Percentiles rank a stretch among this genome's conserved stretches.
These are phyloP conservation scores for Platyrinchus mystaceus DNA, from an alignment of 2,797 vertebrate species.

Conservation along the genomic window DNA sequence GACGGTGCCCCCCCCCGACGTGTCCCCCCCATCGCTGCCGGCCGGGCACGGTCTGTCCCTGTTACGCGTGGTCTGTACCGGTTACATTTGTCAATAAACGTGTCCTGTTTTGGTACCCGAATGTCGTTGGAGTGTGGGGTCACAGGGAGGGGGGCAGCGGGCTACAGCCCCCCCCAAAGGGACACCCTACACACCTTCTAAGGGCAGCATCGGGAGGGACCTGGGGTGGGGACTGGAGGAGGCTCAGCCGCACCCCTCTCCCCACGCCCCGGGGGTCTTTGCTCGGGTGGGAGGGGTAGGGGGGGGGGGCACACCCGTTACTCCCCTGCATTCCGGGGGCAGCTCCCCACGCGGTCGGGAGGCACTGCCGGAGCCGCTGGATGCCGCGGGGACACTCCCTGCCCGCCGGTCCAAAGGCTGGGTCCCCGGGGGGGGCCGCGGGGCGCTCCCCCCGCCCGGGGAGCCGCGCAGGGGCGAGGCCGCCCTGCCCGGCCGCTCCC, in stretches of 20 bases:
- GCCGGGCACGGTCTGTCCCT: background rate
- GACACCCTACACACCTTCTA: no score
- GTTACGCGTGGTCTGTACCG: conserved; percentile 50
- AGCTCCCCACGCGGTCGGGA: no score
- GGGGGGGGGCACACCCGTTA: no score
- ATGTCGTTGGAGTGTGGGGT: background rate
- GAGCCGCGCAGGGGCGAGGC: background rate
- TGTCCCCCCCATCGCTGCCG: background rate
- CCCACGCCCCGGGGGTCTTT: no score
- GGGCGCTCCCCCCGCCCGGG: background rate
- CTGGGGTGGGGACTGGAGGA: background rate
- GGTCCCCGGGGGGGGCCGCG: background rate
- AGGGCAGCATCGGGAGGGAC: background rate
- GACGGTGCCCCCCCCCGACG: background rate
- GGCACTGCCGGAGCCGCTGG: background rate
- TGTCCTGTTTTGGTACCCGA: conserved; percentile 28
- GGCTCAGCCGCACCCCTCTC: background rate
- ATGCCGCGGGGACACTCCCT: background rate
- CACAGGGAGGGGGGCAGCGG: background rate
- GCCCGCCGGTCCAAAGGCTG: background rate
- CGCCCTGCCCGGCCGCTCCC: background rate
- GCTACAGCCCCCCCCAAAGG: background rate
- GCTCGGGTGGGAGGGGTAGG: background rate
- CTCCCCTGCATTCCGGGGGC: no score
- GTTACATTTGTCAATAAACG: conserved; percentile 52